Evolutionary conservation across 2,888 invertebrate species (phyloP).

Genomic region (Drosophila colorata): DNA sequence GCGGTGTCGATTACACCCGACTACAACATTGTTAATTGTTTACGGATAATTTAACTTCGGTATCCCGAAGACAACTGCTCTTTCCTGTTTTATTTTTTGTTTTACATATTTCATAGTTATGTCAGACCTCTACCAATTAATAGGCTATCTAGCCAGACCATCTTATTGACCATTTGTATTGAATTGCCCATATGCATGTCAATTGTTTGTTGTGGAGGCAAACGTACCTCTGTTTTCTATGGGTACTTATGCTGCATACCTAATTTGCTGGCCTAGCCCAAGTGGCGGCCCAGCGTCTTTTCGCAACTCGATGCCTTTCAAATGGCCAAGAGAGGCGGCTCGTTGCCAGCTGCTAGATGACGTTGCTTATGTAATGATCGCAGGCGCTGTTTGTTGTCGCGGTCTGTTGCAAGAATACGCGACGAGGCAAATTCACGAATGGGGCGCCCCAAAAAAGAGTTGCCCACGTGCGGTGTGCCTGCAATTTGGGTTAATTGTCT

Average conservation of each 20-base stretch:
- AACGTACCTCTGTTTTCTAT: constrained; percentile 3
- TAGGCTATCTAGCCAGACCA: constrained; percentile 36
- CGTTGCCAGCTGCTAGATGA: constrained; percentile 70
- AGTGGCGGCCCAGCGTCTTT: constrained; percentile 55
- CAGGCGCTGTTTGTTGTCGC: constrained; percentile 6
- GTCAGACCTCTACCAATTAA: constrained; percentile 9
- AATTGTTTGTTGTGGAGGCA: constrained; percentile 4
- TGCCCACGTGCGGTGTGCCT: constrained; percentile 71
- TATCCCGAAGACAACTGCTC: too few relatives aligned
- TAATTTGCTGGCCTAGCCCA: constrained; percentile 70
- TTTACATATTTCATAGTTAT: background rate
- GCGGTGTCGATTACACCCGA: too few relatives aligned
- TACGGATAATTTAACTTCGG: too few relatives aligned
- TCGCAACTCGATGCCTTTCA: constrained; percentile 65
- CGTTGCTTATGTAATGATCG: constrained; percentile 68
- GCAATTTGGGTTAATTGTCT: constrained; percentile 79
- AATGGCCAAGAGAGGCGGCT: constrained; percentile 58
- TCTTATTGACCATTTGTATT: constrained; percentile 44
- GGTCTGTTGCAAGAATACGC: constrained; percentile 69
- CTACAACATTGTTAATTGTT: too few relatives aligned
- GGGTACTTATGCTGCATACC: constrained; percentile 45
- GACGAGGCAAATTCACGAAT: constrained; percentile 22
- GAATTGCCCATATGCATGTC: constrained; percentile 26
- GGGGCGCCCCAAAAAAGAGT: constrained; percentile 44
- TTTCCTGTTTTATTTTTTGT: background rate